Evolutionary conservation across 2,888 invertebrate species (phyloP).

Genomic region (Lasioglossum marginatum): DNA sequence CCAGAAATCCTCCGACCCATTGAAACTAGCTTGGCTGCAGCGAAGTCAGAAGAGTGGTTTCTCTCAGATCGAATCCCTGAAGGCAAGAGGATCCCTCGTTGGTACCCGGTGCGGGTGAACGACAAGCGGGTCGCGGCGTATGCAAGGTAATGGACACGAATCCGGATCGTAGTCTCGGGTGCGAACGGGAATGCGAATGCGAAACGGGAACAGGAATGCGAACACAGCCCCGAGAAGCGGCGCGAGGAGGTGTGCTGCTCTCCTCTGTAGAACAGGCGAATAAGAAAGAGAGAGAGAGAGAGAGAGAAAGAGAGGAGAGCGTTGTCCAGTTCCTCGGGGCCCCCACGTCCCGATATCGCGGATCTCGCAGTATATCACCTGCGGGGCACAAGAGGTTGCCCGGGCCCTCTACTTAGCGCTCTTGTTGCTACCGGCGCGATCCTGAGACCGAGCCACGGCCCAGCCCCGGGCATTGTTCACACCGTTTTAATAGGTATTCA

Average conservation of each 20-base stretch:
- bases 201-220: constrained; percentile 44
- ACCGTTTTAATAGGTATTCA: constrained; percentile 83
- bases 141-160: constrained; percentile 75
- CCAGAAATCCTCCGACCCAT: not conserved
- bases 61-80: constrained; percentile 10
- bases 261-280: not conserved
- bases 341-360: constrained; percentile 76
- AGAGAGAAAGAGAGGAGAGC: constrained; percentile 24
- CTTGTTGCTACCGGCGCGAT: constrained; percentile 68
- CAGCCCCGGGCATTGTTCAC: constrained; percentile 79
- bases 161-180: constrained; percentile 68
- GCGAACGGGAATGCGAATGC: constrained; percentile 46
- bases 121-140: constrained; percentile 61
- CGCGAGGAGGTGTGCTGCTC: not conserved
- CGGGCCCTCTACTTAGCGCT: constrained; percentile 66
- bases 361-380: constrained; percentile 83
- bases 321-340: constrained; percentile 41
- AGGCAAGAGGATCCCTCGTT: not conserved
- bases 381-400: constrained; percentile 71
- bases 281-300: not conserved
- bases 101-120: constrained; percentile 7
- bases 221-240: constrained; percentile 11
- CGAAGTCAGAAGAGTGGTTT: not conserved
- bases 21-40: not conserved
- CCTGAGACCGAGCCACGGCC: constrained; percentile 58